Base-by-base conservation (phyloP, 1,140 invertebrate species). In the Goniozus legneri region DNA sequence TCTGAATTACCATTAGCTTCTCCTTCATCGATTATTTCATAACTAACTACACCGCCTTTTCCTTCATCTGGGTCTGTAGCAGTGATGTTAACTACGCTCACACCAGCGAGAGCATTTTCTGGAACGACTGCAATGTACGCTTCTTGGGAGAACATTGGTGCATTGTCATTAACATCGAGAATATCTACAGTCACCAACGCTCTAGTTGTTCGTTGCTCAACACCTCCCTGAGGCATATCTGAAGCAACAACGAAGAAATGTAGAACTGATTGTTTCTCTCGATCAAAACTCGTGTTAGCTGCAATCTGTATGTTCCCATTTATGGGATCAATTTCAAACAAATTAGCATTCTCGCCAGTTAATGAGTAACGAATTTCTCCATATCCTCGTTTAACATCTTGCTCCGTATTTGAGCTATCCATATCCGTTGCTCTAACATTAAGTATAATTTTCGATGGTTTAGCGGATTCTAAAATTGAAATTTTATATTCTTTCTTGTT, bases 111-210 rank as follows among this genome's bases (percentile, higher is more conserved):
- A 0, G 84, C 85, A 54, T 91, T 91, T 67, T 94, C 90, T 3
- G 84, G 80, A 10, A 92, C 80, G 1, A 86, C 84, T 0, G 77
- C 75, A 0, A 74, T 80, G 35, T 80, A 81, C 1, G 68, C 68
- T 33, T 75, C 65, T 38, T 78, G 74, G 0, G 69, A 60, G 33
- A 80, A 81, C 15, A 47, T 59, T 0, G 88, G 87, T 13, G 86
- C 78, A 65, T 91, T 92, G 52, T 94, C 91, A 58, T 94, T 92
- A 0, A 90, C 85, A 66, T 92, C 89, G 0, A 87, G 64, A 3
- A 93, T 80, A 54, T 89, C 84, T 3, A 92, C 78, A 0, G 80
- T 77, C 0, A 91, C 77, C 49, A 83, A 69, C 2, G 79, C 82
- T 15, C 76, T 70, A 2, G 80, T 74, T 15, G 80, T 80, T 42